Percentiles rank a stretch among this genome's conserved stretches.
Evolutionary conservation across 2,888 invertebrate genomes (phyloP).

Genomic region (Pediacus dermestoides): DNA sequence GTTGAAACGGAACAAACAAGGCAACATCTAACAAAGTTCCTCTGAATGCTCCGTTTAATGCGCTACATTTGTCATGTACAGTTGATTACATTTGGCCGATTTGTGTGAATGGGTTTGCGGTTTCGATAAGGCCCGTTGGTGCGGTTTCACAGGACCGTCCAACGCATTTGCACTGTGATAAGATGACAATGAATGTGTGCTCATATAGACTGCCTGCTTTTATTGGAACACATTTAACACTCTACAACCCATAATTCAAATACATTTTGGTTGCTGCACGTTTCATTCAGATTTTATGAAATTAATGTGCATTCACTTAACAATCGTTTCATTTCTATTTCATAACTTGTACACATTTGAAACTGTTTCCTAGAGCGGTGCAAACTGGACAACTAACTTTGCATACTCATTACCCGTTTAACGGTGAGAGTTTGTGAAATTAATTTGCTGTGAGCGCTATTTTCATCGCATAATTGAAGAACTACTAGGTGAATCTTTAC

Average conservation of each 20-base stretch:
- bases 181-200: conserved; percentile 45
- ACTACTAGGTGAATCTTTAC: too few species aligned
- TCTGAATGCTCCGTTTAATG: conserved; percentile 36
- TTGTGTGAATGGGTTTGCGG: conserved; percentile 44
- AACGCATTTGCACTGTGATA: conserved; percentile 39
- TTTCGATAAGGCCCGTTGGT: conserved; percentile 39
- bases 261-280: conserved; percentile 3
- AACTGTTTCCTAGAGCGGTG: conserved; percentile 6
- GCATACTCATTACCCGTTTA: conserved; percentile 15
- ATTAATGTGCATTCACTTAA: conserved; percentile 14
- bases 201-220: conserved; percentile 33
- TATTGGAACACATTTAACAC: conserved; percentile 35
- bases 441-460: conserved; percentile 11
- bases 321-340: conserved; percentile 12
- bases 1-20: conserved; percentile 16
- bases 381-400: conserved; percentile 10
- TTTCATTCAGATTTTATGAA: conserved; percentile 8
- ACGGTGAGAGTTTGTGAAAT: conserved; percentile 13
- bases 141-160: conserved; percentile 37
- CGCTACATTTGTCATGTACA: conserved; percentile 47
- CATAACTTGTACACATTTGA: conserved; percentile 10
- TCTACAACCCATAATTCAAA: conserved; percentile 14
- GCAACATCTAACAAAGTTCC: conserved; percentile 17
- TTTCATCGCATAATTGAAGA: too few species aligned
- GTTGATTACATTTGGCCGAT: conserved; percentile 47